phyloP scores from a whole-genome alignment of 2,113 vertebrate species.

The Balaeniceps rex region DNA sequence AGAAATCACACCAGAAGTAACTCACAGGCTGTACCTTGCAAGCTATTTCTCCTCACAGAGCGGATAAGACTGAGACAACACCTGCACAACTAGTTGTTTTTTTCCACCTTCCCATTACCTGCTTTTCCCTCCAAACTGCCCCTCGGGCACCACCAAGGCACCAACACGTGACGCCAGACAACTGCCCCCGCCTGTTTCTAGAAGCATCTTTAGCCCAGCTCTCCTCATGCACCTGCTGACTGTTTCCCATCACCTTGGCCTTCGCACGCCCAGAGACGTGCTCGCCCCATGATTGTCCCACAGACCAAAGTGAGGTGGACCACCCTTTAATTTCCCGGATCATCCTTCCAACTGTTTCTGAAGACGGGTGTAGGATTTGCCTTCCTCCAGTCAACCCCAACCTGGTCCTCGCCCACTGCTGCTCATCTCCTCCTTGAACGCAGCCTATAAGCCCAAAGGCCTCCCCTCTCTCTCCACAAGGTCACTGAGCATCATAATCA shows the following conservation, averaged over 20 bases:
- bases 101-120: rapidly evolving
- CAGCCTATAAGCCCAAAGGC: background rate
- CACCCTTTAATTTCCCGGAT: rapidly evolving
- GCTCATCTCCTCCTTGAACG: background rate
- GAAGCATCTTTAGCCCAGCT: background rate
- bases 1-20: background rate
- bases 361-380: rapidly evolving
- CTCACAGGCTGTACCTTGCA: background rate
- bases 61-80: background rate
- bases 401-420: rapidly evolving
- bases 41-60: background rate
- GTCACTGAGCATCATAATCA: background rate
- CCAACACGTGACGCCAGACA: background rate
- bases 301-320: background rate
- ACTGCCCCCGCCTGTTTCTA: background rate
- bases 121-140: rapidly evolving
- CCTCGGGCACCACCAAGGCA: background rate
- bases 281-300: rapidly evolving
- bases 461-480: background rate
- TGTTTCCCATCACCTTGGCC: rapidly evolving
- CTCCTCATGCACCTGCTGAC: rapidly evolving
- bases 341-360: rapidly evolving
- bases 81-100: rapidly evolving
- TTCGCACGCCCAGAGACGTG: rapidly evolving
- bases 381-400: rapidly evolving